Base-by-base conservation (phyloP, 2,797 vertebrate genomes). In the Oreortyx pictus region DNA sequence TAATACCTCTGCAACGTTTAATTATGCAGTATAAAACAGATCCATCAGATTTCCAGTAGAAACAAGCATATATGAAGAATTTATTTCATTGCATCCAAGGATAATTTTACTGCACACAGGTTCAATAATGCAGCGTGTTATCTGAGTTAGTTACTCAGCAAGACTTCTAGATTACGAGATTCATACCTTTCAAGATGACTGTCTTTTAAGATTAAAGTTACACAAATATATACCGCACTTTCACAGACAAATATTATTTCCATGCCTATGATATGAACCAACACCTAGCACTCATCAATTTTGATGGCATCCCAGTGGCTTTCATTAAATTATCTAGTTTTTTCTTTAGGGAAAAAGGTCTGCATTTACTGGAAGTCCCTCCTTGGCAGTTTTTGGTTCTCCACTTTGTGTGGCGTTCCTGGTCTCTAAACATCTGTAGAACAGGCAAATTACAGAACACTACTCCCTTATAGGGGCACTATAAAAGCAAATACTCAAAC, bases 11-110 rank as follows among this genome's bases (percentile, higher is more conserved):
- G 62, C 59, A 47, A 9, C 35, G 49, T 86, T 91, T 93, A 90
- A 94, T 95, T 92, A 89, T 66, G 93, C 82, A 81, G 50, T 11
- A 33, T 46, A 54, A 91, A 86, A 68, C 74, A 89, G 80, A 89
- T 68, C 33, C 77, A 73, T 81, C 93, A 86, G n/a, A 70, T 83
- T 68, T 52, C 64, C 62, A 72, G 73, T 29, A 6, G 37, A 41
- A 85, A 47, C 22, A 20, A 71, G 47, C 12, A 66, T 3, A 60
- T 11, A 76, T 7, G 31, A 52, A 67, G 31, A 76, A 87, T 87
- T 57, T 57, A 61, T 60, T 50, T 82, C 5, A 1, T 23, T 56
- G 66, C 14, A 62, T 85, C 62, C 44, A 57, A 64, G 54, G 64
- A 17, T 54, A 43, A 33, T 81, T 70, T 80, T 66, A 61, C 18